These are phyloP conservation scores for Crotalus tigris DNA, from an alignment of 2,113 vertebrate species.

Conservation along the genomic window DNA sequence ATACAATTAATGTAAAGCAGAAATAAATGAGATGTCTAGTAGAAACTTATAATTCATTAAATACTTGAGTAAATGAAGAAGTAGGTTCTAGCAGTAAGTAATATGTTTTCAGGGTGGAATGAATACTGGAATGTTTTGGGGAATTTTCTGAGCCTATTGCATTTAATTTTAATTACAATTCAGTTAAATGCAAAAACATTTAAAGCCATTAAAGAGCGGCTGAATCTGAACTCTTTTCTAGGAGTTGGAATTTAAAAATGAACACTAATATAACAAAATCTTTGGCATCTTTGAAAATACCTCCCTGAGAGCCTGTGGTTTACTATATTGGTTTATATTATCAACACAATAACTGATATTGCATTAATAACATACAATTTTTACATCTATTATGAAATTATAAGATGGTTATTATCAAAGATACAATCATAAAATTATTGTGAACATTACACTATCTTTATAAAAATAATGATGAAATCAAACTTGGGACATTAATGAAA, in stretches of 20 bases:
- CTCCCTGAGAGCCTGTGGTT: neutral
- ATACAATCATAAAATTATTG: neutral
- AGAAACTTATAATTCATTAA: neutral
- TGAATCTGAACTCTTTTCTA: neutral
- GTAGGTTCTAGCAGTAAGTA: neutral
- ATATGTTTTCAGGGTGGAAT: neutral
- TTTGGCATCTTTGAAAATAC: neutral
- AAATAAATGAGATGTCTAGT: neutral
- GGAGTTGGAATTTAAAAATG: neutral
- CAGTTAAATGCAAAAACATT: neutral
- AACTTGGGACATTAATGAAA: neutral
- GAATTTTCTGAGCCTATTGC: neutral
- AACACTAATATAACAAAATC: neutral
- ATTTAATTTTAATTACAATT: neutral
- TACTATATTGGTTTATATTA: neutral
- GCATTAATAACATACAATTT: neutral
- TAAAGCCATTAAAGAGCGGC: neutral
- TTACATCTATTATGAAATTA: neutral
- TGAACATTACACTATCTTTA: neutral
- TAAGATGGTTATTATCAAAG: neutral
- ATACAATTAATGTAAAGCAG: neutral
- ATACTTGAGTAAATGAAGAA: neutral
- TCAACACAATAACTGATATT: neutral
- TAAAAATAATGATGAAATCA: neutral
- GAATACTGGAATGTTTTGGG: neutral